Conservation (phyloP, 2,113 vertebrate species). For the Rutilus rutilus region DNA sequence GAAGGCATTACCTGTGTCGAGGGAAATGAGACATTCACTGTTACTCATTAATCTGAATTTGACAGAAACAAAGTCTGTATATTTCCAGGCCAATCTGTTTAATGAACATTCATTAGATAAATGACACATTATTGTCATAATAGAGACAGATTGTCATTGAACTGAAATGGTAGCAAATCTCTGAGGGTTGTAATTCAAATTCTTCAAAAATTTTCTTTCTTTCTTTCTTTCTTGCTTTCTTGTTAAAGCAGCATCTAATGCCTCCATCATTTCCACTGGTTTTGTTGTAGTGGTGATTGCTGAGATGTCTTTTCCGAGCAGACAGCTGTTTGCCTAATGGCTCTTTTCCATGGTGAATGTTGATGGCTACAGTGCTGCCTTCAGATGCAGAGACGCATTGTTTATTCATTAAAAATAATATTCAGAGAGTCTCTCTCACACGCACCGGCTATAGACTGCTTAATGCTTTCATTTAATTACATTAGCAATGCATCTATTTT, state of each 20-base stretch:
- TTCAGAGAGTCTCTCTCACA: constrained; percentile 18
- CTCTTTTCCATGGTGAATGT: constrained; percentile 15
- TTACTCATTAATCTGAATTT: constrained; percentile 36
- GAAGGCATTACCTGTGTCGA: constrained; percentile 18
- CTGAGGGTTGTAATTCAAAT: not conserved
- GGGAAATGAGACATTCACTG: constrained; percentile 44
- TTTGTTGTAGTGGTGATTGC: constrained; percentile 18
- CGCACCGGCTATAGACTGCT: not conserved
- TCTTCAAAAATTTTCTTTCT: not conserved
- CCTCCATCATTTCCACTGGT: constrained; percentile 5
- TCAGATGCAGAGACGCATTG: not conserved
- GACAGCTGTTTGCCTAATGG: constrained; percentile 34
- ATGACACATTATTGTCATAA: not conserved
- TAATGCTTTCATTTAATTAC: constrained; percentile 33
- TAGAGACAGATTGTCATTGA: not conserved
- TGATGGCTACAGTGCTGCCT: constrained; percentile 30
- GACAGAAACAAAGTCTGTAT: constrained; percentile 7
- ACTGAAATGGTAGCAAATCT: not conserved
- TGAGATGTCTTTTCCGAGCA: constrained; percentile 8
- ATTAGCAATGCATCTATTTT: constrained; percentile 41
- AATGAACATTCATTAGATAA: constrained; percentile 1
- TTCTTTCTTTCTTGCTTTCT: not conserved
- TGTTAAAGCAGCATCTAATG: constrained; percentile 10
- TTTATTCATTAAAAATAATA: constrained; percentile 38
- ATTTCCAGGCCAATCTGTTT: constrained; percentile 7